Conservation (phyloP, 1,140 invertebrate species). For the Lordiphosa mommai region DNA sequence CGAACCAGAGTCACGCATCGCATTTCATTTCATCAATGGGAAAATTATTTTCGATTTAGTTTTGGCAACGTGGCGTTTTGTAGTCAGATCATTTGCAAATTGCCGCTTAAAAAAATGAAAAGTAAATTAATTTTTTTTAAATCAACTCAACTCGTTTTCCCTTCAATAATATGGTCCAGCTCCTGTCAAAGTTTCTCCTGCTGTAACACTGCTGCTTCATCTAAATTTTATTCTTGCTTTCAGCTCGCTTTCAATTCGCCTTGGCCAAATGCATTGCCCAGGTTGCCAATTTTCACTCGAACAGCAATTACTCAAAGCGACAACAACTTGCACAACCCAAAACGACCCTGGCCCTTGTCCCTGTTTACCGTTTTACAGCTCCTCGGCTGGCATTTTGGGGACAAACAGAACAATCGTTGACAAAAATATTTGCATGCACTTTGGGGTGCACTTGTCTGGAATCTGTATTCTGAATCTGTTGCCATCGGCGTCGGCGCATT, state of each 20-base stretch:
- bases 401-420: conserved; percentile 46
- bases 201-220: too few relatives aligned
- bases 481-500: conserved; percentile 37
- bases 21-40: conserved; percentile 16
- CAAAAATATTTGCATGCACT: conserved; percentile 72
- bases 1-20: neutral
- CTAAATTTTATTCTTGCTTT: too few relatives aligned
- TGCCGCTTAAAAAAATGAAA: conserved; percentile 1
- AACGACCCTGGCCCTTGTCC: conserved; percentile 12
- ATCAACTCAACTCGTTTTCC: neutral
- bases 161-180: too few relatives aligned
- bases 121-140: neutral
- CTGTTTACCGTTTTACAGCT: conserved; percentile 10
- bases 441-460: conserved; percentile 55
- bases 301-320: conserved; percentile 57
- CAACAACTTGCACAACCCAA: conserved; percentile 21
- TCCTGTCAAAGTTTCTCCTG: too few relatives aligned
- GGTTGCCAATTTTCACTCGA: conserved; percentile 50
- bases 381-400: conserved; percentile 31
- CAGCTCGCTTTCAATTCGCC: conserved; percentile 25
- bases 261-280: conserved; percentile 36
- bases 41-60: conserved; percentile 26
- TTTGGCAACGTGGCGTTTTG: neutral
- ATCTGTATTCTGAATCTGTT: conserved; percentile 17
- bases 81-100: neutral